A percentile compares a stretch with the other conserved stretches of the same genome.
Evolutionary conservation across 2,797 vertebrate species (phyloP).

Genomic region (Crax fasciolata): DNA sequence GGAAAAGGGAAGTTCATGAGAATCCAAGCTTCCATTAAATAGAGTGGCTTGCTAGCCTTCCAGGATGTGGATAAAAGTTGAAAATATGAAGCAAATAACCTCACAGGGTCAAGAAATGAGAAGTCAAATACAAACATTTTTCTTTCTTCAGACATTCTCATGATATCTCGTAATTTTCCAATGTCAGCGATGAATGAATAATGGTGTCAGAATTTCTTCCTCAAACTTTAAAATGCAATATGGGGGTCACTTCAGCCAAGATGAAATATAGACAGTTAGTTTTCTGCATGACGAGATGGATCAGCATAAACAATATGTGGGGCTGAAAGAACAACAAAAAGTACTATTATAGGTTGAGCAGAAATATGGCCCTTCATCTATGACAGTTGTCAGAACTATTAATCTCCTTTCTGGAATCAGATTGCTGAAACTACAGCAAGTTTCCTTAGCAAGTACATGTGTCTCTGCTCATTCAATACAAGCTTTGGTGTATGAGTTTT

Average conservation of each 20-base stretch:
- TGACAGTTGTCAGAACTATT: slow-evolving; percentile 1
- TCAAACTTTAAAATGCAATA: not conserved
- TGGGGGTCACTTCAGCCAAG: not conserved
- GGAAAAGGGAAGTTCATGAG: not conserved
- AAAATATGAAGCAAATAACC: slow-evolving; percentile 62
- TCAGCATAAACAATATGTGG: slow-evolving; percentile 18
- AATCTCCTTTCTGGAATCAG: slow-evolving; percentile 16
- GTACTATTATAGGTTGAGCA: not conserved
- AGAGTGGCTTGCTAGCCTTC: not conserved
- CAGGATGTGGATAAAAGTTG: not conserved
- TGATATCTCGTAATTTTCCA: slow-evolving; percentile 31
- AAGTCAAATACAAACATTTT: slow-evolving; percentile 54
- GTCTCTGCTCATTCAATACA: not conserved
- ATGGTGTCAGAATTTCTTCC: not conserved
- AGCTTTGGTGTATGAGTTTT: not conserved
- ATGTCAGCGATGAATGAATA: slow-evolving; percentile 19
- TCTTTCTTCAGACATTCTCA: slow-evolving; percentile 46
- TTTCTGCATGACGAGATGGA: slow-evolving; percentile 11
- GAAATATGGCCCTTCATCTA: slow-evolving; percentile 13
- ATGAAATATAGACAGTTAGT: slow-evolving; percentile 23
- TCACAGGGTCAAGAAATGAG: not conserved
- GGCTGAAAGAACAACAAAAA: slow-evolving; percentile 14
- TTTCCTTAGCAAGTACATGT: not conserved
- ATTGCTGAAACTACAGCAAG: not conserved
- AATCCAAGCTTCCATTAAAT: not conserved